Conservation (phyloP, 2,113 vertebrate species). For the Phaetusa simplex region DNA sequence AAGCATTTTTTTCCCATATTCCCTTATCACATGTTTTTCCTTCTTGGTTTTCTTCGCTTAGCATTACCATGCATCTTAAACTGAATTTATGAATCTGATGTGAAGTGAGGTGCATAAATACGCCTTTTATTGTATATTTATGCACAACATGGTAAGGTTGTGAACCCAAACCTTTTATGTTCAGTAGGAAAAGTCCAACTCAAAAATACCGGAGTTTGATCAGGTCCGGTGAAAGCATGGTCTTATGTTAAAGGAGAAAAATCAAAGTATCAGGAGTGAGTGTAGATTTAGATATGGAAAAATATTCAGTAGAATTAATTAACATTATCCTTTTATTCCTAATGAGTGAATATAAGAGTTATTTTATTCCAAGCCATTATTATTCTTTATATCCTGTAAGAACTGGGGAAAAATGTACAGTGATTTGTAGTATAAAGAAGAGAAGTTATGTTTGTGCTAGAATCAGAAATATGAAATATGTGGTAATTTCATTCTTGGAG, state of each 20-base stretch:
- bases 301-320: neutral
- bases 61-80: neutral
- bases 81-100: neutral
- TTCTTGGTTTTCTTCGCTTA: neutral
- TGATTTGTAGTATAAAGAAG: neutral
- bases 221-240: neutral
- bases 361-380: neutral
- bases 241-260: neutral
- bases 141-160: neutral
- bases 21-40: neutral
- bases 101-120: neutral
- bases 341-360: neutral
- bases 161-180: neutral
- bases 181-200: neutral
- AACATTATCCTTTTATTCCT: neutral
- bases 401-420: neutral
- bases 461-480: neutral
- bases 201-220: neutral
- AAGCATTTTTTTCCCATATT: neutral
- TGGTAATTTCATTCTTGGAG: neutral
- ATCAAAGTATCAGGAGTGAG: neutral
- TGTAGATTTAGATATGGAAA: neutral
- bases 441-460: neutral
- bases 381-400: neutral
- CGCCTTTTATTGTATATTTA: neutral